phyloP scores from a whole-genome alignment of 2,797 vertebrate species.

The Amniataba percoides region DNA sequence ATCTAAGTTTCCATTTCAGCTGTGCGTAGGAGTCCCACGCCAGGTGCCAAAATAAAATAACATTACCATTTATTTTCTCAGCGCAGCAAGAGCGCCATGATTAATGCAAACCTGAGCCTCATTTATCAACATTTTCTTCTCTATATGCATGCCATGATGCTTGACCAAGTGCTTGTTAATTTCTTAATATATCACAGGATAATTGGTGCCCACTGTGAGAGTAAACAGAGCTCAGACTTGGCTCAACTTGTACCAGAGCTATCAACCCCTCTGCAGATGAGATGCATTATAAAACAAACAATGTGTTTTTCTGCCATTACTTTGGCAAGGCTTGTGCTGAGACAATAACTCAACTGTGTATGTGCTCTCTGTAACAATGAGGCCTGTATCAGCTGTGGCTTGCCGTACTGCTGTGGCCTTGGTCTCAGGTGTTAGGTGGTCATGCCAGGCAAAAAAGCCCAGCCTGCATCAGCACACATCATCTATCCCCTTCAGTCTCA shows the following conservation, averaged over 20 bases:
- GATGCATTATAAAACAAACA: constrained; percentile 50
- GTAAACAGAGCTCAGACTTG: constrained; percentile 45
- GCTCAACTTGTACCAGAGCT: constrained; percentile 28
- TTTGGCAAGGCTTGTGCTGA: constrained; percentile 30
- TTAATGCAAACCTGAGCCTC: constrained; percentile 58
- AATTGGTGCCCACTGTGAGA: constrained; percentile 50
- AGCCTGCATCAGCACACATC: constrained; percentile 67
- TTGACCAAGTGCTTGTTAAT: constrained; percentile 61
- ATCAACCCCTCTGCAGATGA: constrained; percentile 32
- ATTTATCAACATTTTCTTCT: constrained; percentile 55
- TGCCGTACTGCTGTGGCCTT: constrained; percentile 38
- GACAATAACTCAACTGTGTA: constrained; percentile 38
- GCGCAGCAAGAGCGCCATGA: constrained; percentile 51
- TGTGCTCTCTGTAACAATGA: constrained; percentile 57
- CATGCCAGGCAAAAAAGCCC: constrained; percentile 52
- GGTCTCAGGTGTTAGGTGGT: constrained; percentile 76
- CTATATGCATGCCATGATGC: constrained; percentile 34
- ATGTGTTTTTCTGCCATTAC: constrained; percentile 5
- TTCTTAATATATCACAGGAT: constrained; percentile 61
- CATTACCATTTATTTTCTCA: constrained; percentile 65
- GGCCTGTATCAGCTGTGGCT: constrained; percentile 55
- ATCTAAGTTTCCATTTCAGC: constrained; percentile 53
- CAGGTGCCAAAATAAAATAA: constrained; percentile 59
- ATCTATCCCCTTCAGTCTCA: constrained; percentile 68
- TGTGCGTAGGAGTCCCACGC: constrained; percentile 39